phyloP scores from a whole-genome alignment of 1,140 invertebrate species.

The Sitobion miscanthi region DNA sequence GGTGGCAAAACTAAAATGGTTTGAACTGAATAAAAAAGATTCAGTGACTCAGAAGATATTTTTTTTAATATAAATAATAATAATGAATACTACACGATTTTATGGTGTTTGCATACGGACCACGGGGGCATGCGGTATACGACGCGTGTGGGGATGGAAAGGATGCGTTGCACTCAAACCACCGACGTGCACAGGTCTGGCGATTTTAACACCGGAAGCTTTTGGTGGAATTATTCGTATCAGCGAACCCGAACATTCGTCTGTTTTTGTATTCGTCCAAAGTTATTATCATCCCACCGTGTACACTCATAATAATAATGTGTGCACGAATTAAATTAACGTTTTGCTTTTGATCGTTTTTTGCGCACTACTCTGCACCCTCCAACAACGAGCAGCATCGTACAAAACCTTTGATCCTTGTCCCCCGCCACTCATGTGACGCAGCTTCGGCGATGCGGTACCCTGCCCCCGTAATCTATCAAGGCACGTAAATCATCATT shows the following conservation, averaged over 20 bases:
- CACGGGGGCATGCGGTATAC: not conserved
- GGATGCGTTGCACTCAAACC: not conserved
- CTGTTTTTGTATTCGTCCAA: not conserved
- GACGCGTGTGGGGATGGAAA: not conserved
- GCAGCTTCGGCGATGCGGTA: not conserved
- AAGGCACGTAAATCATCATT: slow-evolving; percentile 20
- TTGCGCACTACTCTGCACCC: not conserved
- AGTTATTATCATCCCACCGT: not conserved
- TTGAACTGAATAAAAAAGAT: not conserved
- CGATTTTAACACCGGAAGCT: slow-evolving; percentile 31
- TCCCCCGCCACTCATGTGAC: not conserved
- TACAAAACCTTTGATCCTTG: not conserved
- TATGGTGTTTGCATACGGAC: not conserved
- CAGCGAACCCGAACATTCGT: slow-evolving; percentile 13
- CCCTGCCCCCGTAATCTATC: not conserved
- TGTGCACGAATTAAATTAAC: slow-evolving; percentile 15
- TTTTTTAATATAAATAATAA: slow-evolving; percentile 17
- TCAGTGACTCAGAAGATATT: not conserved
- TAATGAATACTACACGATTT: not conserved
- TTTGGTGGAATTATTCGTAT: slow-evolving; percentile 36
- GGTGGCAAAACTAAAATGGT: not conserved
- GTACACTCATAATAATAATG: slow-evolving; percentile 14
- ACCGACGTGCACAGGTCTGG: not conserved
- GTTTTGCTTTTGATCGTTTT: slow-evolving; percentile 22
- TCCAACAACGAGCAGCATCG: not conserved